Evolutionary conservation across 2,888 invertebrate species (phyloP).

Genomic region (Orchesella flavescens): DNA sequence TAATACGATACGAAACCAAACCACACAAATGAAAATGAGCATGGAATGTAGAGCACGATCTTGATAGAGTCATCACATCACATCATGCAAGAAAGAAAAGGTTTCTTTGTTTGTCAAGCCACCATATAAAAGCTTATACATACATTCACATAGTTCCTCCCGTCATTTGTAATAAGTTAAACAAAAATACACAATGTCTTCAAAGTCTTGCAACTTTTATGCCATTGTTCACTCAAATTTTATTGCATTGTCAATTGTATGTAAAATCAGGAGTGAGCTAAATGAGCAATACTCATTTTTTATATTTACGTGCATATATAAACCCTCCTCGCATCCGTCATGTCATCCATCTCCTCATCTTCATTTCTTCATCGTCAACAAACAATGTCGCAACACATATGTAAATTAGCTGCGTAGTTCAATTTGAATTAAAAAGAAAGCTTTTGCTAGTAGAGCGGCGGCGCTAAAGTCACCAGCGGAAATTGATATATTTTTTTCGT

Average conservation of each 20-base stretch:
- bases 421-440: too few species aligned
- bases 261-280: not conserved
- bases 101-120: slow-evolving; percentile 10
- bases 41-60: slow-evolving; percentile 50
- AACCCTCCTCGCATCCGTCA: not conserved
- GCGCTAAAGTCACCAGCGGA: too few species aligned
- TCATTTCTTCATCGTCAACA: too few species aligned
- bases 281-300: not conserved
- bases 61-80: slow-evolving; percentile 47
- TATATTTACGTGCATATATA: too few species aligned
- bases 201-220: not conserved
- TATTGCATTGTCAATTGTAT: not conserved
- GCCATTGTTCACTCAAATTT: not conserved
- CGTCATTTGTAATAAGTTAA: not conserved
- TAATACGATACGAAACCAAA: slow-evolving; percentile 1
- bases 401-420: too few species aligned
- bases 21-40: slow-evolving; percentile 44
- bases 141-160: not conserved
- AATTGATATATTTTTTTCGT: too few species aligned
- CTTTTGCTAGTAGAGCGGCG: too few species aligned
- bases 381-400: too few species aligned
- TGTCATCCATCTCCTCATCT: not conserved
- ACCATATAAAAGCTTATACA: too few species aligned
- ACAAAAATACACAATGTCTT: not conserved
- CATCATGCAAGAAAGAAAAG: slow-evolving; percentile 3